Evolutionary conservation across 2,888 invertebrate genomes (phyloP), one percentile per base, ranked within the genome.

Genomic region (Brenthis ino): DNA sequence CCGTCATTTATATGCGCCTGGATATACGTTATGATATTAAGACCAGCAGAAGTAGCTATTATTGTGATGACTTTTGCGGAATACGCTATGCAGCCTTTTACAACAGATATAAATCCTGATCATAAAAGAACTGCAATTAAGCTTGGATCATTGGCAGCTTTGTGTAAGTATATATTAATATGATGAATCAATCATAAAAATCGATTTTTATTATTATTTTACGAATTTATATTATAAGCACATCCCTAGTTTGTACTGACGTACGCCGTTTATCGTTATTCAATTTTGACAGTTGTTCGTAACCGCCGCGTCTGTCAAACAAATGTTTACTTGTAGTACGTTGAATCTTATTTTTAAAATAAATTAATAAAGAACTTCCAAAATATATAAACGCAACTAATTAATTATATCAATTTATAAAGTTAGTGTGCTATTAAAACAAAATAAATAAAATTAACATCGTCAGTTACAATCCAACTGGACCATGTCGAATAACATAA

Each of bases 1-100:
- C 96, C 96, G 0, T 95, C 96, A 0, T 97, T 96, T 82, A 93
- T 95, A 67, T 96, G 95, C 78, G 95, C 96, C 6, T 97, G 96
- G 96, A 95, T 96, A 43, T 96, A 95, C 84, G 96, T 96, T 1
- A 88, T 96, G 64, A 94, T 96, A 60, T 90, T 96, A 47, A 91
- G 96, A 74, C 96, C 97, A 0, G 96, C 96, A 2, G 96, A 96
- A 89, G 95, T 96, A 0, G 96, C 97, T 16, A 95, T 97, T 33
- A 94, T 96, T 69, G 94, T 95, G 3, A 91, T 96, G 82, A 96
- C 96, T 0, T 96, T 96, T 83, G 95, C 96, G 5, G 95, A 96
- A 84, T 96, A 97, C 81, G 93, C 95, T 28, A 94, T 95, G 70
- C 94, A 95, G 79, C 96, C 96, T 0, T 94, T 96, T 76, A 80